A percentile compares a stretch with the other conserved stretches of the same genome.
These are phyloP conservation scores for Piezodorus guildinii DNA, from an alignment of 1,140 invertebrate species.

Conservation along the genomic window DNA sequence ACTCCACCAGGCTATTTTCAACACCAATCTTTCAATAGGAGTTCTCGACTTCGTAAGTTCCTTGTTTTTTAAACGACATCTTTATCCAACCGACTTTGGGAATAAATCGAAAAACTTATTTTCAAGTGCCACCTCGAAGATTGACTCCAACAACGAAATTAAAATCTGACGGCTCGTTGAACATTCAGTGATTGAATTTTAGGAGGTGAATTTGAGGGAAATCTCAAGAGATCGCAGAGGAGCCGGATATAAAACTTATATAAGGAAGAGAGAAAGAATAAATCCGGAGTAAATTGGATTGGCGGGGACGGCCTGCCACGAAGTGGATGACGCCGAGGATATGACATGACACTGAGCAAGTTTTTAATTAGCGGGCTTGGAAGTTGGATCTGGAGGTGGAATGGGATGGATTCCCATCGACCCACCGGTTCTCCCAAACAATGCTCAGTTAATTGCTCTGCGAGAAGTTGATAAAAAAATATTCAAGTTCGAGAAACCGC, in stretches of 20 bases:
- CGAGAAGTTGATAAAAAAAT: too few species aligned
- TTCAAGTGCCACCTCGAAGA: not conserved
- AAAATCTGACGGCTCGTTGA: not conserved
- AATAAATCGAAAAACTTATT: too few species aligned
- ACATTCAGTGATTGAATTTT: not conserved
- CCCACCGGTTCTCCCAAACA: too few species aligned
- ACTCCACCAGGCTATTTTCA: too few species aligned
- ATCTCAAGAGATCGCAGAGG: not conserved
- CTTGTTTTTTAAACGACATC: too few species aligned
- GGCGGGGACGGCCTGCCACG: not conserved
- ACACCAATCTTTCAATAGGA: too few species aligned
- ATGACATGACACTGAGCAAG: conserved; percentile 8
- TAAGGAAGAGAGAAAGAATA: not conserved
- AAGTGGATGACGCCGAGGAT: not conserved
- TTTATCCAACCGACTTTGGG: too few species aligned
- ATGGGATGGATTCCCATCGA: too few species aligned
- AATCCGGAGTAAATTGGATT: conserved; percentile 12
- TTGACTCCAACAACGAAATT: not conserved
- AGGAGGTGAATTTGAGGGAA: not conserved
- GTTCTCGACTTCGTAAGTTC: too few species aligned
- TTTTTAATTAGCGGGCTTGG: not conserved
- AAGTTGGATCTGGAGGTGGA: not conserved
- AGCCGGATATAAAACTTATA: not conserved
- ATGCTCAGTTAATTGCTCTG: too few species aligned
- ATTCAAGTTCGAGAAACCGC: too few species aligned